Evolutionary conservation across 1,140 invertebrate genomes (phyloP).

Genomic region (Drosophila carrolli): DNA sequence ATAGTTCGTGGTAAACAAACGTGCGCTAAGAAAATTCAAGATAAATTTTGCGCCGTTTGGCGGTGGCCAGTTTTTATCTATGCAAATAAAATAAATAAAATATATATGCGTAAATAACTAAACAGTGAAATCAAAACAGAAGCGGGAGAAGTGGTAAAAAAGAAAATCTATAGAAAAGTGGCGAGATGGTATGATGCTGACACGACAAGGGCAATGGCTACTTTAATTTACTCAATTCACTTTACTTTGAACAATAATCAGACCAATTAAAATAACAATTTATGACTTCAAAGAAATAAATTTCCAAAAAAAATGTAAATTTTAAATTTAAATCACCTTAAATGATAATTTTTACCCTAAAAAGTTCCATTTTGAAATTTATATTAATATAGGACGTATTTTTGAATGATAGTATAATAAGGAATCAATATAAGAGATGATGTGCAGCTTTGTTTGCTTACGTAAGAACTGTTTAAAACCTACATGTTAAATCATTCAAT

Average conservation of each 20-base stretch:
- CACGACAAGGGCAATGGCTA: conserved; percentile 16
- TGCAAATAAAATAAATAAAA: conserved; percentile 50
- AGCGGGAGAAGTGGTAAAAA: not conserved
- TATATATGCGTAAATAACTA: conserved; percentile 15
- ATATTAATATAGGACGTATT: too few relatives aligned
- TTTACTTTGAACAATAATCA: conserved; percentile 6
- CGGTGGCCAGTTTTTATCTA: conserved; percentile 45
- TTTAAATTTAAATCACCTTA: not conserved
- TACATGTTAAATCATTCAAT: conserved; percentile 4
- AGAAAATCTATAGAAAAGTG: conserved; percentile 12
- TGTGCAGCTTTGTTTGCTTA: conserved; percentile 15
- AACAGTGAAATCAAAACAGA: conserved; percentile 40
- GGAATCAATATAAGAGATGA: too few relatives aligned
- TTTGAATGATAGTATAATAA: too few relatives aligned
- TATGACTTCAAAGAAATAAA: not conserved
- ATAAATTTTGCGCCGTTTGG: conserved; percentile 30
- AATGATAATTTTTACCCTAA: too few relatives aligned
- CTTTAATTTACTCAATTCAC: conserved; percentile 1
- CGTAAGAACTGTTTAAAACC: not conserved
- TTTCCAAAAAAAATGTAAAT: not conserved
- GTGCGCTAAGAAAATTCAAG: conserved; percentile 44
- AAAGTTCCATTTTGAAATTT: too few relatives aligned
- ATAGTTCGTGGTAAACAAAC: conserved; percentile 49
- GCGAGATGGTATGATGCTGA: not conserved
- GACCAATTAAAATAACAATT: conserved; percentile 5